Evolutionary conservation across 1,140 invertebrate genomes (phyloP), one percentile per base, ranked within the genome.

Genomic region (Drosophila insularis): DNA sequence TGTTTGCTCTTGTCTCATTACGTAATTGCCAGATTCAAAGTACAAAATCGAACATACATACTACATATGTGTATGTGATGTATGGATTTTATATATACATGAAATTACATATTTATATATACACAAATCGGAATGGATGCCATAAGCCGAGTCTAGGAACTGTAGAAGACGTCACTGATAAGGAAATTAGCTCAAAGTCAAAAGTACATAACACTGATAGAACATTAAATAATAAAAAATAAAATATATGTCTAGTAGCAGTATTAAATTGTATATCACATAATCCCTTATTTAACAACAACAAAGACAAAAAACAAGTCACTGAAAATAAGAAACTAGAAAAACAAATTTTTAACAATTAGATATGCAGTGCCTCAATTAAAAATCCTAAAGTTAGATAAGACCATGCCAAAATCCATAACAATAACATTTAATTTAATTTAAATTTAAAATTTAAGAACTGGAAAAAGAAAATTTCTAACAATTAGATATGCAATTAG

Each of bases 141-240:
- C 37, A 63, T 65, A 74, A 76, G 63, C 74, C 65, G 17, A 23
- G 68, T 37, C 62, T 78, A 21, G 54, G 53, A 46, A 17, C 8
- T 32, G n/a, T 17, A 32, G 13, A 21, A 58, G 62, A 87, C 81
- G 81, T 86, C 81, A 86, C 84, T 82, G 81, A 86, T 86, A 86
- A 86, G 78, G 5, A 40, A 19, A 1, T 43, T 37, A 43, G 56
- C 63, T 87, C 35, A 87, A 86, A 82, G 81, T 87, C 81, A 79
- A 82, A 86, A 86, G 81, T 76, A 73, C 81, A 67, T 19, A 39
- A 0, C 13, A n/a, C 66, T 69, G 66, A 73, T 73, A 62, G 19
- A 13, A 11, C 21, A 35, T 21, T n/a, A 4, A 17, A 37, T 61
- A 39, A 60, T 19, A 14, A 5, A 39, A 46, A 61, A 40, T 10